Evolutionary conservation across 2,888 invertebrate genomes (phyloP).

Genomic region (Ceramica pisi): DNA sequence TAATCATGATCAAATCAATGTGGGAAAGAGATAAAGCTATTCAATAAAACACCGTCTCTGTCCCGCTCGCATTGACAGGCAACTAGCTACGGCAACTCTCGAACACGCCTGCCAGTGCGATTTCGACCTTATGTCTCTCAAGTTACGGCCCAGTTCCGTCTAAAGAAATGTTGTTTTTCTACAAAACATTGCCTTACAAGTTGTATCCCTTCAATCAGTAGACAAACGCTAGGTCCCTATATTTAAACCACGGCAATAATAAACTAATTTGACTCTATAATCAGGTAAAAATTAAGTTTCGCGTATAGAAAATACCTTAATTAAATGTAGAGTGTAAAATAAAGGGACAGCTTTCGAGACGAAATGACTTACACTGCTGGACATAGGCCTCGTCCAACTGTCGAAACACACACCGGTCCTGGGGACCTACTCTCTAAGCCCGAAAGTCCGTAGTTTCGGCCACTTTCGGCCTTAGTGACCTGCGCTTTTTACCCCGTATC

Average conservation of each 20-base stretch:
- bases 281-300: conserved; percentile 43
- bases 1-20: conserved; percentile 18
- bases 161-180: not conserved
- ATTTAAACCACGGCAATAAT: conserved; percentile 15
- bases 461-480: too few relatives aligned
- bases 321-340: conserved; percentile 35
- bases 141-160: not conserved
- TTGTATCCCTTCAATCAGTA: not conserved
- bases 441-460: too few relatives aligned
- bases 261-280: conserved; percentile 15
- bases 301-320: conserved; percentile 46
- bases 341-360: not conserved
- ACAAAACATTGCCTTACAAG: conserved; percentile 14
- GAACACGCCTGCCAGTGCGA: not conserved
- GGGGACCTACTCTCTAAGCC: too few relatives aligned
- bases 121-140: not conserved
- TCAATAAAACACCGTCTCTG: not conserved
- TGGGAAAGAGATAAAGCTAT: not conserved
- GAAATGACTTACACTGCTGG: too few relatives aligned
- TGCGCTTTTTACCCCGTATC: too few relatives aligned
- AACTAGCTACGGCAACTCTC: too few relatives aligned
- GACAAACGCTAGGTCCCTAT: conserved; percentile 31
- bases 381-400: too few relatives aligned
- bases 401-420: too few relatives aligned
- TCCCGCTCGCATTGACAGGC: not conserved